Conservation (phyloP, 2,113 vertebrate species). For the Zosterops lateralis region DNA sequence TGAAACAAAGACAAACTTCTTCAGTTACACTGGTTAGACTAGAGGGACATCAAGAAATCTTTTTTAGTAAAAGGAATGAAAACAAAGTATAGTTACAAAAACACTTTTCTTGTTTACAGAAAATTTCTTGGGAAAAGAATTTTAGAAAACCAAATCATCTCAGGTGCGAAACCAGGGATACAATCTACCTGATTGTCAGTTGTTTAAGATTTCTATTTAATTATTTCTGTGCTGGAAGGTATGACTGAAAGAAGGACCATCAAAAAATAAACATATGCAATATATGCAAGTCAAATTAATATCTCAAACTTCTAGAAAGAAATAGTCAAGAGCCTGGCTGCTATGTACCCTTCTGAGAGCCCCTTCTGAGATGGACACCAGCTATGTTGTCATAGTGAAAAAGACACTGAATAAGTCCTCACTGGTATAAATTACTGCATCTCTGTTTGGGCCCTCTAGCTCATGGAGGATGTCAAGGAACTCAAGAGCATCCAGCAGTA, state of each 20-base stretch:
- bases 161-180: too few species aligned
- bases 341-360: not conserved
- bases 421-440: not conserved
- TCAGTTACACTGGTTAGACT: too few species aligned
- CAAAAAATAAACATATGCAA: not conserved
- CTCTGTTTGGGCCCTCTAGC: accelerated
- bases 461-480: not conserved
- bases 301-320: not conserved
- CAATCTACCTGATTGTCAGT: not conserved
- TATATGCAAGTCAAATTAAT: not conserved
- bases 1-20: too few species aligned
- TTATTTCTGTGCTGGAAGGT: not conserved
- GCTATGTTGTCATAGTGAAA: not conserved
- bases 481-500: not conserved
- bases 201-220: not conserved
- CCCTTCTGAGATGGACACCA: not conserved
- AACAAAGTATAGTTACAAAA: too few species aligned
- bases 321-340: not conserved
- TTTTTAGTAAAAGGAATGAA: too few species aligned
- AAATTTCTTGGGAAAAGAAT: too few species aligned
- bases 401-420: not conserved
- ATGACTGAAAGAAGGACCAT: not conserved
- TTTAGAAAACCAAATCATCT: too few species aligned
- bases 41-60: too few species aligned
- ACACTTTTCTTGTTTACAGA: too few species aligned